Conservation (phyloP, 2,888 invertebrate species). For the Noctua pronuba region DNA sequence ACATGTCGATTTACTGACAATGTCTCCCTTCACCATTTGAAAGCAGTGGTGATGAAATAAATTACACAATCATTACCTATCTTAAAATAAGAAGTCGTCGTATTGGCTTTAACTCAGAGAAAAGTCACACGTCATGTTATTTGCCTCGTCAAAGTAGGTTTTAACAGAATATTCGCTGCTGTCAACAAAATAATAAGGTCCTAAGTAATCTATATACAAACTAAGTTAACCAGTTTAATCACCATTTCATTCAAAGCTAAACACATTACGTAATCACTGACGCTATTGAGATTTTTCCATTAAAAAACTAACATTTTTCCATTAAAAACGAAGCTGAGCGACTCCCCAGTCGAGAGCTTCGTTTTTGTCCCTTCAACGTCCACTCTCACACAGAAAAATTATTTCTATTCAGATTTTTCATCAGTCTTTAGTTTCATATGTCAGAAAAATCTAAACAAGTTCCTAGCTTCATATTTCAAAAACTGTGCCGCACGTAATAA, state of each 20-base stretch:
- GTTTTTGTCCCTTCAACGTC: constrained; percentile 27
- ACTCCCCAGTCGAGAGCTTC: constrained; percentile 5
- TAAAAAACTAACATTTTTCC: constrained; percentile 48
- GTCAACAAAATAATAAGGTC: not conserved
- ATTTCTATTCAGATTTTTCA: constrained; percentile 25
- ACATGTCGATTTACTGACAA: not conserved
- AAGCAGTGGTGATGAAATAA: not conserved
- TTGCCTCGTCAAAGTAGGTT: not conserved
- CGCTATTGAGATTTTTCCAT: constrained; percentile 28
- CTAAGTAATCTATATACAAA: not conserved
- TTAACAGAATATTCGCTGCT: not conserved
- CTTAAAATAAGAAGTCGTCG: not conserved
- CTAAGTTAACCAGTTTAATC: constrained; percentile 4
- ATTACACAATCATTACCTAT: too few species aligned
- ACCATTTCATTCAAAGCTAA: constrained; percentile 19
- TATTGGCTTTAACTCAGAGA: not conserved
- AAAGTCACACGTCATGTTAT: not conserved
- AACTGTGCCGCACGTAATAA: constrained; percentile 27
- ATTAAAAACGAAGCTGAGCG: constrained; percentile 25
- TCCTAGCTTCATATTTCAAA: constrained; percentile 20
- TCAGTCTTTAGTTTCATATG: constrained; percentile 8
- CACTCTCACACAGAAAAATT: constrained; percentile 15
- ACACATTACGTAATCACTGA: constrained; percentile 28
- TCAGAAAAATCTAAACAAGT: constrained; percentile 17
- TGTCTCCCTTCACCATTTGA: not conserved